Percentiles rank a stretch among this genome's conserved stretches.
phyloP scores from a whole-genome alignment of 1,140 invertebrate genomes.

The Microplitis mediator region DNA sequence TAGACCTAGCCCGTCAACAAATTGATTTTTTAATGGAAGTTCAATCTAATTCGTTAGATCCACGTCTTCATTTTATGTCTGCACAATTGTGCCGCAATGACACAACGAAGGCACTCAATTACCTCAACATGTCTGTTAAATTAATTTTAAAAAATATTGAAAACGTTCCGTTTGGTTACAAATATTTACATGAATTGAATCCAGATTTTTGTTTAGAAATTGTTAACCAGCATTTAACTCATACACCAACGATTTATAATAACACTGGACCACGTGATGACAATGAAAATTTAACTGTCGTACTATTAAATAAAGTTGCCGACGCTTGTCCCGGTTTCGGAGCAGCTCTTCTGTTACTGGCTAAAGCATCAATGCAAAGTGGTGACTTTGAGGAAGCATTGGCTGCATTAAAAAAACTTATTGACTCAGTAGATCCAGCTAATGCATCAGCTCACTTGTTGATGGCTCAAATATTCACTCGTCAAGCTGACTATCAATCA shows the following conservation, averaged over 20 bases:
- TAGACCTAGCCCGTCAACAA: slow-evolving; percentile 79
- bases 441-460: slow-evolving; percentile 84
- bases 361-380: slow-evolving; percentile 79
- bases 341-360: slow-evolving; percentile 75
- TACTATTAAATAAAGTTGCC: slow-evolving; percentile 75
- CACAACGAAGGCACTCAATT: slow-evolving; percentile 65
- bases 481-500: slow-evolving; percentile 75
- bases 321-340: slow-evolving; percentile 83
- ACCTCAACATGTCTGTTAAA: slow-evolving; percentile 76
- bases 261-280: slow-evolving; percentile 34
- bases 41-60: slow-evolving; percentile 66
- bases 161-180: slow-evolving; percentile 72
- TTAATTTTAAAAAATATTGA: slow-evolving; percentile 70
- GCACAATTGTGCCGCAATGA: slow-evolving; percentile 70
- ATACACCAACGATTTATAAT: slow-evolving; percentile 49
- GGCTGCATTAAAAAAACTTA: slow-evolving; percentile 71
- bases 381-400: slow-evolving; percentile 75
- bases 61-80: slow-evolving; percentile 72
- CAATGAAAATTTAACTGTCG: slow-evolving; percentile 64
- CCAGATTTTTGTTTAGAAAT: slow-evolving; percentile 85
- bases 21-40: slow-evolving; percentile 86
- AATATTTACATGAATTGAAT: slow-evolving; percentile 80
- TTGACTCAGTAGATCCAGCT: slow-evolving; percentile 76
- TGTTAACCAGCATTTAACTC: slow-evolving; percentile 76
- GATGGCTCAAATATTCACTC: slow-evolving; percentile 83